These are phyloP conservation scores for Netelia fuscicornis DNA, from an alignment of 2,888 invertebrate species.

Conservation along the genomic window DNA sequence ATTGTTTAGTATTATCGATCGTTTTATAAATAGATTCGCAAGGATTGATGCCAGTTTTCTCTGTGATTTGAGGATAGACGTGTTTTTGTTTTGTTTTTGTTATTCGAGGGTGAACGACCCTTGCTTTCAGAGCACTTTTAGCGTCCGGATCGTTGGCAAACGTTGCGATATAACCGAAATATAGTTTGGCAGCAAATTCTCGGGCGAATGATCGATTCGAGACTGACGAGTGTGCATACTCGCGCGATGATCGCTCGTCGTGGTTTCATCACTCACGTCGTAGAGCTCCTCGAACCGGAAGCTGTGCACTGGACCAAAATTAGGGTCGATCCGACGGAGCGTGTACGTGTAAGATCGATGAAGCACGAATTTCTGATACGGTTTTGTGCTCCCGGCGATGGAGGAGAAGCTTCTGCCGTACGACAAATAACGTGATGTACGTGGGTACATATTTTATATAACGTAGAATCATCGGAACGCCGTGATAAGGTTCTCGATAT, in stretches of 20 bases:
- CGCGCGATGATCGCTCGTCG: slow-evolving; percentile 40
- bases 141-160: too few relatives aligned
- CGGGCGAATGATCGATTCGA: slow-evolving; percentile 63
- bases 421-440: slow-evolving; percentile 3
- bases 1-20: too few relatives aligned
- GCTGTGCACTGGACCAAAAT: slow-evolving; percentile 70
- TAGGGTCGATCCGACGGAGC: slow-evolving; percentile 69
- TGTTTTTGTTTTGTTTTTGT: too few relatives aligned
- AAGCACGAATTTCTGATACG: slow-evolving; percentile 66
- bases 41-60: too few relatives aligned
- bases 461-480: not conserved
- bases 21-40: too few relatives aligned
- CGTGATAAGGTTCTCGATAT: not conserved
- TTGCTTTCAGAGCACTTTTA: too few relatives aligned
- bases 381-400: slow-evolving; percentile 36
- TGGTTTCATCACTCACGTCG: slow-evolving; percentile 67
- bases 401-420: slow-evolving; percentile 18
- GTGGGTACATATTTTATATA: too few relatives aligned
- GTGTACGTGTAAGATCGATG: slow-evolving; percentile 73
- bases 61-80: too few relatives aligned
- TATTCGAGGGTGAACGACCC: too few relatives aligned
- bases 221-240: slow-evolving; percentile 26
- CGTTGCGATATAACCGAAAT: slow-evolving; percentile 26
- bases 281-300: slow-evolving; percentile 61
- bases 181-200: slow-evolving; percentile 33